Evolutionary conservation across 2,888 invertebrate genomes (phyloP).

Genomic region (Heliconius ismenius): DNA sequence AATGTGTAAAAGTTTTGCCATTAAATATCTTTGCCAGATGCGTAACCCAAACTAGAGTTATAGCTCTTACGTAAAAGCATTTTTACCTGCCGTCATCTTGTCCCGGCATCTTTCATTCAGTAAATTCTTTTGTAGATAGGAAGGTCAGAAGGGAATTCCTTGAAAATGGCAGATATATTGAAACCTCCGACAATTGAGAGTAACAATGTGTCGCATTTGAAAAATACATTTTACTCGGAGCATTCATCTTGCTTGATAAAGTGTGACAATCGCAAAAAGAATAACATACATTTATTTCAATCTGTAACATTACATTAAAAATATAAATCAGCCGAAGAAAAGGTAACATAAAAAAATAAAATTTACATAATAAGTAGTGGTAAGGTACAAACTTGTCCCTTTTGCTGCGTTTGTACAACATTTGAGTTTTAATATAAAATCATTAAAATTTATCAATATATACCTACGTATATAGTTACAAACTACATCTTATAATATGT

Average conservation of each 20-base stretch:
- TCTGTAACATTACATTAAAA: neutral
- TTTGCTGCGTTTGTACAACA: neutral
- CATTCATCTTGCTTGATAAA: slow-evolving; percentile 14
- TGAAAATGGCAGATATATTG: slow-evolving; percentile 55
- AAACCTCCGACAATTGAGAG: slow-evolving; percentile 36
- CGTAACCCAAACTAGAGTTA: slow-evolving; percentile 20
- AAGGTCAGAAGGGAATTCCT: slow-evolving; percentile 57
- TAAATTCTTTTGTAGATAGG: slow-evolving; percentile 57
- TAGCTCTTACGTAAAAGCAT: slow-evolving; percentile 44
- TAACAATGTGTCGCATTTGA: slow-evolving; percentile 25
- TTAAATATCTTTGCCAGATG: slow-evolving; percentile 15
- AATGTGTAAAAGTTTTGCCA: neutral
- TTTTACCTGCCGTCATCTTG: slow-evolving; percentile 51
- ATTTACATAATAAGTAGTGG: neutral
- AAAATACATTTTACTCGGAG: slow-evolving; percentile 10
- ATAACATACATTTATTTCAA: neutral
- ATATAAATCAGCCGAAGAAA: neutral
- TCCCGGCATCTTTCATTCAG: slow-evolving; percentile 61
- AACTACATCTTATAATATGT: neutral
- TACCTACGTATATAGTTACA: neutral
- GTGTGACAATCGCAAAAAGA: neutral
- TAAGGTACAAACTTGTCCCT: neutral
- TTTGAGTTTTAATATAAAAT: neutral
- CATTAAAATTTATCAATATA: neutral
- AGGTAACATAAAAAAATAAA: neutral